phyloP scores from a whole-genome alignment of 2,797 vertebrate genomes.

The Esox lucius region DNA sequence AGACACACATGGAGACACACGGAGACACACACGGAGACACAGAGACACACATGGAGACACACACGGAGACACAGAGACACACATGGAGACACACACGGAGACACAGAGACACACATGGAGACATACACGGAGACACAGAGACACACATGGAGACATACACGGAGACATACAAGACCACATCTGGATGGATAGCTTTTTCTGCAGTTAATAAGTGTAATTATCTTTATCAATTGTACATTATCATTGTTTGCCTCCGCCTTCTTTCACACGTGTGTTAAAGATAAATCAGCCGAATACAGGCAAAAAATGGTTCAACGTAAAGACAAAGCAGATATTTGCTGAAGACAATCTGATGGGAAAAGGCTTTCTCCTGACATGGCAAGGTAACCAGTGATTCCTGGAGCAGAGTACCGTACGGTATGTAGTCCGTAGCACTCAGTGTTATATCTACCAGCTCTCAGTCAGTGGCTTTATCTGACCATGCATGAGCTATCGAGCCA shows the following conservation, averaged over 20 bases:
- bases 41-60: no score
- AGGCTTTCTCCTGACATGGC: background rate
- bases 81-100: background rate
- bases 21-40: background rate
- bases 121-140: no score
- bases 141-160: no score
- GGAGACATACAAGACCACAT: background rate
- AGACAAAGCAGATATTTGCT: background rate
- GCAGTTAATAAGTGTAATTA: background rate
- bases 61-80: background rate
- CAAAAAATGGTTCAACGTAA: background rate
- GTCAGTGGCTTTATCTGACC: conserved; percentile 31
- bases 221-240: background rate
- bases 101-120: no score
- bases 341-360: background rate
- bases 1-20: no score
- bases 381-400: background rate
- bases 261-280: background rate
- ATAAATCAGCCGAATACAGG: no score
- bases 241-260: background rate
- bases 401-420: background rate
- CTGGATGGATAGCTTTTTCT: background rate
- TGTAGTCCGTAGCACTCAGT: background rate
- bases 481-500: conserved; percentile 20
- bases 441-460: background rate